Evolutionary conservation across 2,797 vertebrate species (phyloP).

Genomic region (Rhincodon typus): DNA sequence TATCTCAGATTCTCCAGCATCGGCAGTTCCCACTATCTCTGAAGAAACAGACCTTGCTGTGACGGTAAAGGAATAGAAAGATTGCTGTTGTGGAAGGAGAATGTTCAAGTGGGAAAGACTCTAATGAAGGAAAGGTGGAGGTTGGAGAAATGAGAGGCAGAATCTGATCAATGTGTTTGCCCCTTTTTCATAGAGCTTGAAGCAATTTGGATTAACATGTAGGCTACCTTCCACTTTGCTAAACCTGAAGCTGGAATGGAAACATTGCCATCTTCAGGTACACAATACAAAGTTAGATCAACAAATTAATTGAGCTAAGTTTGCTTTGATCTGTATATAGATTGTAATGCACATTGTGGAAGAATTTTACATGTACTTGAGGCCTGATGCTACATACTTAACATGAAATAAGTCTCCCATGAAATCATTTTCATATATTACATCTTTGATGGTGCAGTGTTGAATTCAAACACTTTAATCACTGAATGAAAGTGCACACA

Average conservation of each 20-base stretch:
- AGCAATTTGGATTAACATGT: neutral
- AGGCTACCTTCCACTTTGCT: neutral
- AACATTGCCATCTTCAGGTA: neutral
- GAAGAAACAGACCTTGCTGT: neutral
- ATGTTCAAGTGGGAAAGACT: neutral
- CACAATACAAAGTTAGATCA: neutral
- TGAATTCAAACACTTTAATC: neutral
- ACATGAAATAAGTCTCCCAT: neutral
- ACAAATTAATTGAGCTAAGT: neutral
- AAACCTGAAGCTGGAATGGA: neutral
- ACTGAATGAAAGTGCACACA: neutral
- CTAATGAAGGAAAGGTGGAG: neutral
- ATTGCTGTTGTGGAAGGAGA: neutral
- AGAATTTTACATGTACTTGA: neutral
- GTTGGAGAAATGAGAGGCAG: neutral
- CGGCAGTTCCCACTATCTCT: no score
- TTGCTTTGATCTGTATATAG: neutral
- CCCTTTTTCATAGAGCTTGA: neutral
- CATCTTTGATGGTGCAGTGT: neutral
- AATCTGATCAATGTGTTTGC: neutral
- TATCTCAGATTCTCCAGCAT: no score
- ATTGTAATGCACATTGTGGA: neutral
- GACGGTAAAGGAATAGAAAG: neutral
- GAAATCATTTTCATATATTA: neutral
- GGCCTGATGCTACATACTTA: neutral